A percentile compares a stretch with the other conserved stretches of the same genome.
Conservation (phyloP, 2,888 invertebrate species). For the Sarcophaga subvicina region DNA sequence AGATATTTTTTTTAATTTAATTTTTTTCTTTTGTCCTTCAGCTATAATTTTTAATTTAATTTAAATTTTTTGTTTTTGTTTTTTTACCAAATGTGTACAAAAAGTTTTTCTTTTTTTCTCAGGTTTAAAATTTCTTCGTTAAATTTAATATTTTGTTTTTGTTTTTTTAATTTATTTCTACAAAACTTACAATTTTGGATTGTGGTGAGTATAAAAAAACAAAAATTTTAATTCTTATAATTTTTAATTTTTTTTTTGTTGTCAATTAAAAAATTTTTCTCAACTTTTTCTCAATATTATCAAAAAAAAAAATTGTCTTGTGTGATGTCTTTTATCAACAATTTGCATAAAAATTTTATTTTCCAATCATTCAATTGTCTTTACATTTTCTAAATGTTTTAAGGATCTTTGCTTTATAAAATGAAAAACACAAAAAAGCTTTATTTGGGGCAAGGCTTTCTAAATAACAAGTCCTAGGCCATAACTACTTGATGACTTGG, state of each 20-base stretch:
- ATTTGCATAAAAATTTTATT: not conserved
- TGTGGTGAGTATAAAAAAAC: constrained; percentile 64
- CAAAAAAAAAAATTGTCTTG: constrained; percentile 61
- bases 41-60: no score
- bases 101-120: constrained; percentile 32
- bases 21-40: constrained; percentile 6
- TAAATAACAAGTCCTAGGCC: no score
- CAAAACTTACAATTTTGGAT: constrained; percentile 38
- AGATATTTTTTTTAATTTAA: not conserved
- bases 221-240: constrained; percentile 27
- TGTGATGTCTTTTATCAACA: constrained; percentile 33
- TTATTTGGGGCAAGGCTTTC: no score
- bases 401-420: not conserved
- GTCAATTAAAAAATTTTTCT: not conserved
- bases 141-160: constrained; percentile 25
- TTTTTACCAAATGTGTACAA: constrained; percentile 64
- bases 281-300: constrained; percentile 37
- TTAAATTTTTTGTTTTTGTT: no score
- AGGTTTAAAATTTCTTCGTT: not conserved
- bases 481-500: no score
- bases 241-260: constrained; percentile 4
- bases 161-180: constrained; percentile 6
- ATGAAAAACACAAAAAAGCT: no score
- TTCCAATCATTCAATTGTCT: not conserved
- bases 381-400: not conserved